Evolutionary conservation across 2,888 invertebrate species (phyloP).

Genomic region (Troilus luridus): DNA sequence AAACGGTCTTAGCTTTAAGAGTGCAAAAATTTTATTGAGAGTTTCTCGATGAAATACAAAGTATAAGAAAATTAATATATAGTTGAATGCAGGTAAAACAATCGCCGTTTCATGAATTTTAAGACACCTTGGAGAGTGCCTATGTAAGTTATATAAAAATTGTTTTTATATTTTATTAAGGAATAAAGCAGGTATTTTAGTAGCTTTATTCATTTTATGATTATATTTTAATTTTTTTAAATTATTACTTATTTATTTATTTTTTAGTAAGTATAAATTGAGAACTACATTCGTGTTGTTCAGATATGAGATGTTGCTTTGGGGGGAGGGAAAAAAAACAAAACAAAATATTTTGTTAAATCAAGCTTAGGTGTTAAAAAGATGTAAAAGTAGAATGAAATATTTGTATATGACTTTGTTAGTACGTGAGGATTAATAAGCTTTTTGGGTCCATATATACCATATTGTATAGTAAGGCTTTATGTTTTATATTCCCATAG

Average conservation of each 20-base stretch:
- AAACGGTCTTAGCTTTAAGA: constrained; percentile 39
- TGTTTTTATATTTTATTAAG: constrained; percentile 41
- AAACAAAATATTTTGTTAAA: constrained; percentile 54
- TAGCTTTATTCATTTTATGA: constrained; percentile 50
- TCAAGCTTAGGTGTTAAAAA: constrained; percentile 51
- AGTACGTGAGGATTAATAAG: constrained; percentile 57
- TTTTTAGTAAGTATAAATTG: constrained; percentile 13
- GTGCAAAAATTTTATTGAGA: constrained; percentile 38
- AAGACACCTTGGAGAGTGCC: constrained; percentile 55
- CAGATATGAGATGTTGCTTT: constrained; percentile 22
- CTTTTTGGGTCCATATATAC: constrained; percentile 58
- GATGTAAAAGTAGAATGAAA: constrained; percentile 50
- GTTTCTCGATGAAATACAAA: constrained; percentile 23
- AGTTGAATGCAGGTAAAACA: constrained; percentile 40
- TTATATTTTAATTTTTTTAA: not conserved
- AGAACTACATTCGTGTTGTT: constrained; percentile 30
- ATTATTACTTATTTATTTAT: not conserved
- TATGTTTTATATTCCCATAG: constrained; percentile 57
- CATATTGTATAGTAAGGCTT: constrained; percentile 56
- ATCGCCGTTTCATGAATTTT: constrained; percentile 49
- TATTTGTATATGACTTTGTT: constrained; percentile 58
- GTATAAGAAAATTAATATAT: constrained; percentile 8
- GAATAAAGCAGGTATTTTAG: constrained; percentile 47
- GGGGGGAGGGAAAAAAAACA: constrained; percentile 9
- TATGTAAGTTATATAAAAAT: constrained; percentile 39